Percentiles rank a stretch among this genome's conserved stretches.
Conservation (phyloP, 37 sponge, comb jelly and placozoan genomes). For the Petrosia ficiformis region DNA sequence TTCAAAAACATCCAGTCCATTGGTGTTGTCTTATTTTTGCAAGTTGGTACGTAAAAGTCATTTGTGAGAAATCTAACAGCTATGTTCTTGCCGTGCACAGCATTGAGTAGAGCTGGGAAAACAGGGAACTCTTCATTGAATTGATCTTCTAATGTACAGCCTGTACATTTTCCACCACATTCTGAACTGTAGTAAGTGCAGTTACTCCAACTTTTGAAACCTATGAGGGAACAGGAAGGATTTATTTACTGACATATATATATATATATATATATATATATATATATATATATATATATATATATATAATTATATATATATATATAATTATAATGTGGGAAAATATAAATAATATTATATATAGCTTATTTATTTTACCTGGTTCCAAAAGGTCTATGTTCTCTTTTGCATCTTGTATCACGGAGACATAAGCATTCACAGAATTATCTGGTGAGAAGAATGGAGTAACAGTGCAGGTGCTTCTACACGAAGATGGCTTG, state of each 20-base stretch:
- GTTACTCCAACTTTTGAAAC: conserved; percentile 77
- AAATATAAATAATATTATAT: not conserved
- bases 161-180: conserved; percentile 46
- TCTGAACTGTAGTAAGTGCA: conserved; percentile 54
- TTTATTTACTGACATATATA: not conserved
- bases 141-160: conserved; percentile 55
- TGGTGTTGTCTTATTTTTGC: conserved; percentile 54
- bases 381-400: conserved; percentile 75
- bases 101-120: conserved; percentile 82
- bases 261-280: not conserved
- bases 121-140: conserved; percentile 75
- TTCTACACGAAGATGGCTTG: conserved; percentile 37
- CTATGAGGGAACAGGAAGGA: conserved; percentile 28
- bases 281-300: not conserved
- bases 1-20: conserved; percentile 82
- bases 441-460: conserved; percentile 90
- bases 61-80: conserved; percentile 66
- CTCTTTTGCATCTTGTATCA: conserved; percentile 64
- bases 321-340: not conserved
- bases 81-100: conserved; percentile 46
- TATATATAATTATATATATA: not conserved
- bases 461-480: conserved; percentile 65
- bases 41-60: conserved; percentile 57
- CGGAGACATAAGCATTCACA: conserved; percentile 56
- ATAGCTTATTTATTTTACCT: conserved; percentile 32